These are phyloP conservation scores for Ischnura elegans DNA, from an alignment of 2,888 invertebrate species.

Conservation along the genomic window DNA sequence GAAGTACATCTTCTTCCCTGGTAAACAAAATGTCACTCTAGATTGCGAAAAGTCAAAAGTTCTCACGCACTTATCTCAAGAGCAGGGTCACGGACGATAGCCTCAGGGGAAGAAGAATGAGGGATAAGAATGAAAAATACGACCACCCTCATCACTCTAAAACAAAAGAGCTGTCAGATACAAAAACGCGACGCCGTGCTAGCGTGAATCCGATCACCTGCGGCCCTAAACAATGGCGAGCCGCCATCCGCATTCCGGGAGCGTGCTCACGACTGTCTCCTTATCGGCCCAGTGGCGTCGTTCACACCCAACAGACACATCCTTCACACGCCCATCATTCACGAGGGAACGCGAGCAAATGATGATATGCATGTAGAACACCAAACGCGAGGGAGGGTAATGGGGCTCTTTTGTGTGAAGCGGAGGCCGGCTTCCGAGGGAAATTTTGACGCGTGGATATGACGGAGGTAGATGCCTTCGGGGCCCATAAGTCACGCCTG, in stretches of 20 bases:
- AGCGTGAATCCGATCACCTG: background rate
- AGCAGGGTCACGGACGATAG: background rate
- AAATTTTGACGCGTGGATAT: background rate
- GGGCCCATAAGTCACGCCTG: conserved; percentile 1
- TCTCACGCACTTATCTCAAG: background rate
- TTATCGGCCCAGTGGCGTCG: background rate
- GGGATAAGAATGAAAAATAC: background rate
- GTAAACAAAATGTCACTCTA: too few species aligned
- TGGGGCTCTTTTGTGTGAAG: background rate
- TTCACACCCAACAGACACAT: background rate
- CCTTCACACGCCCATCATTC: background rate
- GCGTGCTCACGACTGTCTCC: background rate
- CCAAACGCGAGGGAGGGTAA: background rate
- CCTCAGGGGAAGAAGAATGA: background rate
- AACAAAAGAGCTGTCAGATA: background rate
- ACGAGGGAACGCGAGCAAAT: background rate
- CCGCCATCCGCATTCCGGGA: background rate
- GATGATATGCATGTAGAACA: background rate
- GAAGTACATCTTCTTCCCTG: too few species aligned
- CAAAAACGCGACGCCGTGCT: background rate
- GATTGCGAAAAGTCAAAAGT: too few species aligned
- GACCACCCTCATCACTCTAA: background rate
- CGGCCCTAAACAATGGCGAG: background rate
- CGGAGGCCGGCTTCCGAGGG: background rate
- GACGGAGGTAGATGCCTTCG: background rate